Percentiles rank a stretch among this genome's conserved stretches.
phyloP scores from a whole-genome alignment of 2,797 vertebrate genomes.

The Jordanella pulchra region DNA sequence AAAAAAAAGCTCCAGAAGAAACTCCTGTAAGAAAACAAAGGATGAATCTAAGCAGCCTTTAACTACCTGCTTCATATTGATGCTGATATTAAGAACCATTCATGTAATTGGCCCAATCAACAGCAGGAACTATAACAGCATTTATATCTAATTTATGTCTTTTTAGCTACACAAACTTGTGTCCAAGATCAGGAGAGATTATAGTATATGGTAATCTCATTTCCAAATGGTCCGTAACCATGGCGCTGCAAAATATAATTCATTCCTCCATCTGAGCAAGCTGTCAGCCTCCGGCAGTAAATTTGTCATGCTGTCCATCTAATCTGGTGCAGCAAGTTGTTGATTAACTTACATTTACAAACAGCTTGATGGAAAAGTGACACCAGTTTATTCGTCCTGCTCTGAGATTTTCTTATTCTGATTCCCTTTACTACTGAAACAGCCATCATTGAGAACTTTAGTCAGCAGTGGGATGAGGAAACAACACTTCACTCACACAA shows the following conservation, averaged over 20 bases:
- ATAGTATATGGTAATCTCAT: slow-evolving; percentile 21
- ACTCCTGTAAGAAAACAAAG: no score
- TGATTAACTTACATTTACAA: not conserved
- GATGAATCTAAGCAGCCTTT: not conserved
- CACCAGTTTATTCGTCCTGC: not conserved
- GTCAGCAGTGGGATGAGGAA: slow-evolving; percentile 8
- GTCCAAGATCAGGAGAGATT: not conserved
- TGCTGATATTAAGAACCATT: not conserved
- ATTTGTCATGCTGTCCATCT: slow-evolving; percentile 3
- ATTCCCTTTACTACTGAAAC: slow-evolving; percentile 1
- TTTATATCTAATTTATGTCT: not conserved
- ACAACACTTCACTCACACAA: slow-evolving; percentile 18
- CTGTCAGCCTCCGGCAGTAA: slow-evolving; percentile 15
- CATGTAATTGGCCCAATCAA: not conserved
- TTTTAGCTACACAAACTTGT: not conserved
- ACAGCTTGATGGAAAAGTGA: not conserved
- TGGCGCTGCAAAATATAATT: slow-evolving; percentile 13
- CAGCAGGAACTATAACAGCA: not conserved
- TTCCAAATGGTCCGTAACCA: slow-evolving; percentile 11
- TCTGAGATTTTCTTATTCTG: not conserved
- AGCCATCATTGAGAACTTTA: not conserved
- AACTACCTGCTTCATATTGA: not conserved
- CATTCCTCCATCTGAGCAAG: slow-evolving; percentile 11
- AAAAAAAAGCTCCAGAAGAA: no score
- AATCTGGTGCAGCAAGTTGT: slow-evolving; percentile 19